These are phyloP conservation scores for Watsonalla binaria DNA, from an alignment of 2,888 invertebrate species.

Conservation along the genomic window DNA sequence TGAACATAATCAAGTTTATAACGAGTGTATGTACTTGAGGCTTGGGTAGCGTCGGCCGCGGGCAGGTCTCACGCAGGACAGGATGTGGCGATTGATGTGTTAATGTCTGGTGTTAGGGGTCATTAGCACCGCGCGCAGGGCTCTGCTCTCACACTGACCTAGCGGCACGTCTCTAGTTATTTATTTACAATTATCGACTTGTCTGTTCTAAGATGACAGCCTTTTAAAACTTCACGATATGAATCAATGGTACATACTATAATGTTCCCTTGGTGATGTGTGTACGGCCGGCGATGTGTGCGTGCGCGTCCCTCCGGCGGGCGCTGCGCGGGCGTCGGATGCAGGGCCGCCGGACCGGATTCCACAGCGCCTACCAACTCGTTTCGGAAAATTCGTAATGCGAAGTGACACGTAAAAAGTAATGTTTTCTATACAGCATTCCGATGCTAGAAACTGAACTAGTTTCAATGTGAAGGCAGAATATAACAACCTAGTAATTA, in stretches of 20 bases:
- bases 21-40: too few species aligned
- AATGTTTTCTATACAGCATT: slow-evolving; percentile 26
- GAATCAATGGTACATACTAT: too few species aligned
- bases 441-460: slow-evolving; percentile 10
- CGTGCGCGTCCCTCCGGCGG: slow-evolving; percentile 7
- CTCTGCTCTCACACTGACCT: slow-evolving; percentile 21
- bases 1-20: too few species aligned
- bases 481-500: too few species aligned
- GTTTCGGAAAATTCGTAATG: slow-evolving; percentile 21
- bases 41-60: not conserved
- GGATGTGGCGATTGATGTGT: not conserved
- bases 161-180: too few species aligned
- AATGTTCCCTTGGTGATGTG: too few species aligned
- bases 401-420: slow-evolving; percentile 10
- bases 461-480: not conserved
- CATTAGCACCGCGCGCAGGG: slow-evolving; percentile 8
- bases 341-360: slow-evolving; percentile 26
- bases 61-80: not conserved
- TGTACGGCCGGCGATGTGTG: too few species aligned
- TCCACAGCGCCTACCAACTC: slow-evolving; percentile 18
- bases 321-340: slow-evolving; percentile 17
- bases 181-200: too few species aligned
- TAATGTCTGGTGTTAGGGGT: not conserved
- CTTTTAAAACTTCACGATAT: too few species aligned
- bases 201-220: too few species aligned